Evolutionary conservation across 2,113 vertebrate genomes (phyloP), one percentile per base, ranked within the genome.

Genomic region (Oryzias melastigma): DNA sequence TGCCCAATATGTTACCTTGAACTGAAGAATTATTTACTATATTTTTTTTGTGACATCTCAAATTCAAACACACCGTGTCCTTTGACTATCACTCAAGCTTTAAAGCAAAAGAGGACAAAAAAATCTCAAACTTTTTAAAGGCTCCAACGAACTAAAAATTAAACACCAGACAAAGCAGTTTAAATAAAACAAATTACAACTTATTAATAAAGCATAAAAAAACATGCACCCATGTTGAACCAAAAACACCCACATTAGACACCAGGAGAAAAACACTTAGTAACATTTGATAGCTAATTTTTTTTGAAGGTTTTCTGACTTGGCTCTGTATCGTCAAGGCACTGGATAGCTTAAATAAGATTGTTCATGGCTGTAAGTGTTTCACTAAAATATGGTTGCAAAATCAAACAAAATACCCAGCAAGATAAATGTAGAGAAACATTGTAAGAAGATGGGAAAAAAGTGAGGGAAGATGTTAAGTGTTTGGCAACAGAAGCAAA

Each of bases 361-460:
- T 85, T 83, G 79, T 84, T 85, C 83, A 85, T 78, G 74, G 85
- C 75, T 85, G 78, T 76, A 78, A 86, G 83, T 83, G 85, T 78
- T 87, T 78, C 75, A 74, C 65, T 69, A 68, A 64, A 76, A 73
- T 63, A 54, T 80, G 66, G 66, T 81, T 71, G 78, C 20, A 59
- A 15, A 63, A 57, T 53, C 61, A 61, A 64, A 71, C 53, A 52
- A 35, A 35, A 76, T 68, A 73, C 71, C 42, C 69, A 75, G 70
- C 60, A 75, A 67, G 56, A 72, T 66, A 76, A 71, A 63, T 42
- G 35, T 53, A 52, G 59, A 62, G 83, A 83, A 80, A 85, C 80
- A 84, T 2, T 45, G 57, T 77, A 62, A 82, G 71, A 60, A 71
- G 61, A 55, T 62, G 48, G 52, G n/a, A 35, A 60, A 29, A 64